phyloP scores from a whole-genome alignment of 2,113 vertebrate species.

The Gymnogyps californianus region DNA sequence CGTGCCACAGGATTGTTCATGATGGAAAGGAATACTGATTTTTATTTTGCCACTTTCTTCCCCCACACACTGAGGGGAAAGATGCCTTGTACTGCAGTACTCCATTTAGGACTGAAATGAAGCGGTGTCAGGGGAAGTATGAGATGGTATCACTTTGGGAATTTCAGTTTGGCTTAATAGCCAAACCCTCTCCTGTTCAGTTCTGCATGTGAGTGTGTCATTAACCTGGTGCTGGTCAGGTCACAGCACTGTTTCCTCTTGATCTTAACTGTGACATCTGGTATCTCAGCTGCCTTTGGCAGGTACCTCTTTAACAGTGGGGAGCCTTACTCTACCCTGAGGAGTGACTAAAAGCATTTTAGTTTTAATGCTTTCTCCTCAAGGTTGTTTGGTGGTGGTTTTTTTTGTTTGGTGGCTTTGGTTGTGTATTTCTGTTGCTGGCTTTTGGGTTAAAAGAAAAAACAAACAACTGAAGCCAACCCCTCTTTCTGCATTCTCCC shows the following conservation, averaged over 20 bases:
- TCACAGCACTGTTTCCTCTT: not conserved
- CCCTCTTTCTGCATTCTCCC: not conserved
- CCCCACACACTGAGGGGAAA: not conserved
- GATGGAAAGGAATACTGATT: not conserved
- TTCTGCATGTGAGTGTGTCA: not conserved
- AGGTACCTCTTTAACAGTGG: not conserved
- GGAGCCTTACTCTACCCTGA: not conserved
- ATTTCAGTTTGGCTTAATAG: not conserved
- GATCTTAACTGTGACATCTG: not conserved
- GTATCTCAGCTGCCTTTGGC: not conserved
- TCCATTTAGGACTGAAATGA: not conserved
- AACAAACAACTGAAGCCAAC: accelerated
- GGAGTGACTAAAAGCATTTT: not conserved
- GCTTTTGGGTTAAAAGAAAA: not conserved
- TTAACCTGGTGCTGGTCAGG: not conserved
- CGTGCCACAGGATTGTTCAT: not conserved
- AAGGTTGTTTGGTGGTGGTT: not conserved
- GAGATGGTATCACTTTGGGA: not conserved
- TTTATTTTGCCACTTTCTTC: not conserved
- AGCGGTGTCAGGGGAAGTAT: not conserved
- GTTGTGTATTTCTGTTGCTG: not conserved
- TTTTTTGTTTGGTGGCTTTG: not conserved
- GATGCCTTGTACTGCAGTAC: not conserved
- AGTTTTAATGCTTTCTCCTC: not conserved
- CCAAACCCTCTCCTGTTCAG: not conserved